Evolutionary conservation across 1,140 invertebrate genomes (phyloP), one percentile per base, ranked within the genome.

Genomic region (Drosophila ogumai): DNA sequence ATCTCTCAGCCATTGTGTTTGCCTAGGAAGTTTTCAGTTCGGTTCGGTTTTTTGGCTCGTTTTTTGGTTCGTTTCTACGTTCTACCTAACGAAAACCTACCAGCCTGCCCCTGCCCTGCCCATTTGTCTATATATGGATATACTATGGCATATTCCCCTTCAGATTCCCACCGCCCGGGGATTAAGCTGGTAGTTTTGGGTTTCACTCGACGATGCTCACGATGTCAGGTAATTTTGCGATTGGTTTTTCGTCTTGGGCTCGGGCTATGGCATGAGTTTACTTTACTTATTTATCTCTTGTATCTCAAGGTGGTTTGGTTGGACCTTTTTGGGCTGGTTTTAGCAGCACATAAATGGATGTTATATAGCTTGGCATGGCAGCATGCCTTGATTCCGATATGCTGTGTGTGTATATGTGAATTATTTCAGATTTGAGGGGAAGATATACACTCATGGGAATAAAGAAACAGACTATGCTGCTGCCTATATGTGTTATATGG

Each of bases 271-370:
- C 57, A 58, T 73, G 67, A 52, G 67, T 74, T 72, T 71, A 72
- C 50, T 73, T 71, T 58, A 72, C 50, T 73, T 71, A 77, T 78
- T 76, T 76, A 55, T 77, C 44, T 77, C 44, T 79, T 49, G 46
- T 78, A 65, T 73, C 55, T 78, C 68, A 88, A 88, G 76, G 77
- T 90, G 79, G 59, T 76, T 84, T 72, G 68, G 69, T 54, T 64
- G 61, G 66, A 73, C 69, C 69, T 44, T 59, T 55, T 66, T 72
- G 22, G 54, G 59, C 54, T 50, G 61, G 40, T 57, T 66, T 63
- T 31, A 52, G 66, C 66, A 32, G 47, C 66, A 67, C 69, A 72
- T 32, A 72, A 72, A 59, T 72, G 69, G 67, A 69, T 71, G 52
- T 69, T 69, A 69, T 69, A 69, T 67, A 67, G 66, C 66, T 44